Base-by-base conservation (phyloP, 2,888 invertebrate species). In the Serrognathus titanus region DNA sequence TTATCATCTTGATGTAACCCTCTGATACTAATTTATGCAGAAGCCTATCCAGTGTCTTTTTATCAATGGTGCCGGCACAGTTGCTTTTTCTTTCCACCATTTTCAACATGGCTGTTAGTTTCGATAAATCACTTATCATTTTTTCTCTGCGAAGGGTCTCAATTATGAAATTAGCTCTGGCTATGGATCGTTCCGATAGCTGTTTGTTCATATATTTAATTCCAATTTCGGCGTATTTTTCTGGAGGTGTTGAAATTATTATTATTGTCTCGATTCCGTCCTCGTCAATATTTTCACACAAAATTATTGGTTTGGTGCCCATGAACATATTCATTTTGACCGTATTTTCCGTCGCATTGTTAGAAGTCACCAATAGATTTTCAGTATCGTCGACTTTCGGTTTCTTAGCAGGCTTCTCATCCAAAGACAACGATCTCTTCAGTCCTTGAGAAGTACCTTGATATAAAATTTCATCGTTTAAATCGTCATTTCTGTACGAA, bases 131-230 rank as follows among this genome's bases (percentile, higher is more conserved):
- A 49, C 83, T 82, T 16, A 89, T 79, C 2, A 89, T 78, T 68
- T 83, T 82, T 41, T 82, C 77, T 52, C 82, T 77, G 55, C 84
- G 80, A 0, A 90, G 78, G 7, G 80, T 75, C 56, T 84, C 80
- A 11, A 89, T 77, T 56, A 90, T 83, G 53, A 84, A 75, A 67
- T 84, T 83, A n/a, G 84, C 82, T 51, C 90, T 78, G 43, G 78
- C 75, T 8, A 83, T 58, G 36, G 81, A 70, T 60, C 82, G 73
- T 39, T 80, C 77, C 1, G 82, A 80, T 6, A 78, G 51, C 47
- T 58, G 55, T 52, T n/a, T 55, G 48, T 55, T 64, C 41, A 52
- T 9, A 7, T 35, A 24, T 2, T n/a, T 41, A 24, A 40, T 39
- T 35, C 53, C 41, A 46, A 52, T 16, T 43, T 43, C 43, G 51